A percentile compares a stretch with the other conserved stretches of the same genome.
These are phyloP conservation scores for Zaprionus capensis DNA, from an alignment of 1,140 invertebrate genomes.

Conservation along the genomic window DNA sequence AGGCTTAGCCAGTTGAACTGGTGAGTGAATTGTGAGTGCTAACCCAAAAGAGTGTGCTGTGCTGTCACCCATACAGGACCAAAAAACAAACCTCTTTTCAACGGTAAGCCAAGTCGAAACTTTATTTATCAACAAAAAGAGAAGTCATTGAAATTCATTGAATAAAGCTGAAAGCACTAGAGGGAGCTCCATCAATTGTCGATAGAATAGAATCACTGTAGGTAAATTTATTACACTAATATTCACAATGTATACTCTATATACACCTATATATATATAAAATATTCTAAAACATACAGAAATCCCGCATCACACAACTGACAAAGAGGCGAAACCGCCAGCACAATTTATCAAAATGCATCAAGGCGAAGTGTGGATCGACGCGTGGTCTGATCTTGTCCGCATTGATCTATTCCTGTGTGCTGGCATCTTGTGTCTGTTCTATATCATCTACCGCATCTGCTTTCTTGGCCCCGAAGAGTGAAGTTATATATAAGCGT, in stretches of 20 bases:
- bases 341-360: neutral
- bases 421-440: neutral
- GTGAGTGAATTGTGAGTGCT: neutral
- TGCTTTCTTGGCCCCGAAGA: too few species aligned
- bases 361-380: neutral
- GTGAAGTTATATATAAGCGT: neutral
- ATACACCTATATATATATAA: neutral
- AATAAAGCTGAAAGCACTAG: too few species aligned
- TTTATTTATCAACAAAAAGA: neutral
- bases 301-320: neutral
- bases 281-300: neutral
- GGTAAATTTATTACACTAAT: neutral
- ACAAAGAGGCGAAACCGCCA: slow-evolving; percentile 8
- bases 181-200: too few species aligned
- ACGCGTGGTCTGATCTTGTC: neutral
- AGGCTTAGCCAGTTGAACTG: neutral
- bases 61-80: too few species aligned
- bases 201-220: neutral
- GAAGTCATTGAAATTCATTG: neutral
- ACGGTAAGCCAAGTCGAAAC: neutral
- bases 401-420: neutral
- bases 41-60: neutral
- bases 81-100: neutral
- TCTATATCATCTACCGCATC: neutral
- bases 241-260: neutral